Conservation (phyloP, 2,113 vertebrate genomes). For the Galbula dea region DNA sequence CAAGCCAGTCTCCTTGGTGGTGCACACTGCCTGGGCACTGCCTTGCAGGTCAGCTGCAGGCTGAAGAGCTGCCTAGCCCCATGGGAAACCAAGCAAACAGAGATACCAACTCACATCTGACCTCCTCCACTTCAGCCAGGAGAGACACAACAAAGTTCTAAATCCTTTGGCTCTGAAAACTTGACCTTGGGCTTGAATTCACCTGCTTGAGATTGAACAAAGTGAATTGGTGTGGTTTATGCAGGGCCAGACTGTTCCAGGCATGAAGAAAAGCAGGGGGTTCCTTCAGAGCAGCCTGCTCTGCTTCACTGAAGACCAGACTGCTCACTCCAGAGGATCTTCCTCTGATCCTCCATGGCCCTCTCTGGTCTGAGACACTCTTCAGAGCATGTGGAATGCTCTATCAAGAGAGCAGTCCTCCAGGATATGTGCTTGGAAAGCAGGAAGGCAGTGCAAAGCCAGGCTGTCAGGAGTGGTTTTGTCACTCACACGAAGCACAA, state of each 20-base stretch:
- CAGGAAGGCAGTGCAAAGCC: neutral
- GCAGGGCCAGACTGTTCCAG: neutral
- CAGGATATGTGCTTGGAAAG: neutral
- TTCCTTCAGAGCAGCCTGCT: neutral
- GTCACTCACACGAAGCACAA: neutral
- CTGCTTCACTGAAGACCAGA: neutral
- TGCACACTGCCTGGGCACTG: neutral
- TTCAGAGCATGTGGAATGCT: neutral
- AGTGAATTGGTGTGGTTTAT: neutral
- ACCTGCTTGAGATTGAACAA: neutral
- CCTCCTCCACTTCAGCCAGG: neutral
- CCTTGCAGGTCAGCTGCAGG: neutral
- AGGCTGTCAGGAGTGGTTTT: neutral
- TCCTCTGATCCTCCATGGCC: neutral
- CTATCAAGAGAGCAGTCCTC: neutral
- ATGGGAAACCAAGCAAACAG: neutral
- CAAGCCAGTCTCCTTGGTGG: neutral
- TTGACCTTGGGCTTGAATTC: neutral
- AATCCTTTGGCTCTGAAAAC: neutral
- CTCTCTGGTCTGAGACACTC: fast-evolving
- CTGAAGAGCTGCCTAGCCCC: neutral
- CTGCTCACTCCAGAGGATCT: neutral
- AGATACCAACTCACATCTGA: neutral
- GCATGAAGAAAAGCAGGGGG: neutral
- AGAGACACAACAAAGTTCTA: neutral